Percentiles rank a stretch among this genome's conserved stretches.
Evolutionary conservation across 2,888 invertebrate genomes (phyloP).

Genomic region (Drosophila pseudotalamancana): DNA sequence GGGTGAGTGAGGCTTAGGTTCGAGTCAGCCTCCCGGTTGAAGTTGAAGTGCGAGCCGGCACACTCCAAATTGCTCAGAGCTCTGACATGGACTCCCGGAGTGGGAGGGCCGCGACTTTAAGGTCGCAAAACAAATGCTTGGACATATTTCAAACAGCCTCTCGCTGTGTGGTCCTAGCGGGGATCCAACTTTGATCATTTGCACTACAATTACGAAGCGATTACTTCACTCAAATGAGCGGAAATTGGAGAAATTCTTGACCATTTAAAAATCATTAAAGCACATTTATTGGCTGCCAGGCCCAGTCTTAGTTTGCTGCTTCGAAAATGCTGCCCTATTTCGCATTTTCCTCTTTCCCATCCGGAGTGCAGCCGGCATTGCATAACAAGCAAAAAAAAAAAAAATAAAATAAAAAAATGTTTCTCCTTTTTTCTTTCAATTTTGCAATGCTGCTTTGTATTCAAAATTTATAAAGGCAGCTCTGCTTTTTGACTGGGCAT

Average conservation of each 20-base stretch:
- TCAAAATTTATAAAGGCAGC: slow-evolving; percentile 65
- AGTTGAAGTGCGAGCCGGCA: slow-evolving; percentile 1
- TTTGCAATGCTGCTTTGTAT: slow-evolving; percentile 64
- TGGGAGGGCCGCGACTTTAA: slow-evolving; percentile 40
- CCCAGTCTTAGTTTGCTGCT: background rate
- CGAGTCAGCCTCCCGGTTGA: background rate
- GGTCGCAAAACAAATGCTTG: slow-evolving; percentile 66
- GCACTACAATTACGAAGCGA: slow-evolving; percentile 66
- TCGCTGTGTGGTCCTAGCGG: background rate
- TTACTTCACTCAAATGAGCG: slow-evolving; percentile 37
- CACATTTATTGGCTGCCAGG: slow-evolving; percentile 54
- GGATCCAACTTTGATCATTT: slow-evolving; percentile 65
- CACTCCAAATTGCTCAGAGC: slow-evolving; percentile 18
- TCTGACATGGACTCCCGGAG: slow-evolving; percentile 10
- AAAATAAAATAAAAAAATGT: slow-evolving; percentile 10
- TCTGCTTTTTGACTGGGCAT: slow-evolving; percentile 43
- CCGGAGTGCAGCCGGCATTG: slow-evolving; percentile 47
- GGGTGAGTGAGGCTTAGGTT: background rate
- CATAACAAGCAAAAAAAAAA: slow-evolving; percentile 36
- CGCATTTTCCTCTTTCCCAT: slow-evolving; percentile 4
- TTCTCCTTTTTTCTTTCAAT: slow-evolving; percentile 9
- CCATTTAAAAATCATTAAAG: slow-evolving; percentile 70
- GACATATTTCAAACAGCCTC: slow-evolving; percentile 49
- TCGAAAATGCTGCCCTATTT: background rate
- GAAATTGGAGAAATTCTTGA: slow-evolving; percentile 46